Percentiles rank a stretch among this genome's conserved stretches.
Conservation (phyloP, 92 coral and sea anemone genomes). For the Porites lobata region DNA sequence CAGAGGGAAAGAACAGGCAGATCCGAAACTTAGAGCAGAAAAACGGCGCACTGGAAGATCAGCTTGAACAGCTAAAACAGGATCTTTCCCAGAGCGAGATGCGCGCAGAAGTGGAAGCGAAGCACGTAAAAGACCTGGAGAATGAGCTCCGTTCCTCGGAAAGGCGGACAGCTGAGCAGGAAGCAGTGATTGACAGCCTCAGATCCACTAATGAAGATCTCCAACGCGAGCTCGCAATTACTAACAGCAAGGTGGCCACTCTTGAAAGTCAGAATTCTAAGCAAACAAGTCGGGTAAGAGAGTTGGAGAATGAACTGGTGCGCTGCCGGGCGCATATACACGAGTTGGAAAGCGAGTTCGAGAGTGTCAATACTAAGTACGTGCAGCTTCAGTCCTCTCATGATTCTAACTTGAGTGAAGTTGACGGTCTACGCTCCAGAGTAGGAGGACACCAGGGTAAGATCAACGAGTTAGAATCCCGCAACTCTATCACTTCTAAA, state of each 20-base stretch:
- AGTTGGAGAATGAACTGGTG: conserved; percentile 85
- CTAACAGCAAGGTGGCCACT: conserved; percentile 80
- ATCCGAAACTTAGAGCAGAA: conserved; percentile 89
- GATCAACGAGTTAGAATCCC: conserved; percentile 94
- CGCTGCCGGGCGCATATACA: conserved; percentile 81
- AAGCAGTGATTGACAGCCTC: conserved; percentile 84
- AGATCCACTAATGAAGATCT: conserved; percentile 84
- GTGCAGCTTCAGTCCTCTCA: conserved; percentile 84
- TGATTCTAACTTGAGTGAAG: conserved; percentile 86
- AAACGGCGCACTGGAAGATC: conserved; percentile 92
- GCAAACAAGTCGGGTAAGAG: conserved; percentile 80
- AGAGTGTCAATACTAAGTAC: conserved; percentile 73
- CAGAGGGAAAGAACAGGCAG: conserved; percentile 87
- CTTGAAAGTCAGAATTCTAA: conserved; percentile 81
- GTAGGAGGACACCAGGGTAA: conserved; percentile 88
- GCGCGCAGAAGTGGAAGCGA: conserved; percentile 88
- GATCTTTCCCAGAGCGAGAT: conserved; percentile 89
- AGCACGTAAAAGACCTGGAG: conserved; percentile 84
- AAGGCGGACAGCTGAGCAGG: conserved; percentile 83
- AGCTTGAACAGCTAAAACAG: conserved; percentile 88
- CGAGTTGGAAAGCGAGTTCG: conserved; percentile 88
- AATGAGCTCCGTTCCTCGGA: conserved; percentile 89
- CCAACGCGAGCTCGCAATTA: conserved; percentile 84
- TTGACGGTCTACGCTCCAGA: conserved; percentile 87
- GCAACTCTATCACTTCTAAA: conserved; percentile 85